Evolutionary conservation across 2,797 vertebrate genomes (phyloP).

Genomic region (Pygocentrus nattereri): DNA sequence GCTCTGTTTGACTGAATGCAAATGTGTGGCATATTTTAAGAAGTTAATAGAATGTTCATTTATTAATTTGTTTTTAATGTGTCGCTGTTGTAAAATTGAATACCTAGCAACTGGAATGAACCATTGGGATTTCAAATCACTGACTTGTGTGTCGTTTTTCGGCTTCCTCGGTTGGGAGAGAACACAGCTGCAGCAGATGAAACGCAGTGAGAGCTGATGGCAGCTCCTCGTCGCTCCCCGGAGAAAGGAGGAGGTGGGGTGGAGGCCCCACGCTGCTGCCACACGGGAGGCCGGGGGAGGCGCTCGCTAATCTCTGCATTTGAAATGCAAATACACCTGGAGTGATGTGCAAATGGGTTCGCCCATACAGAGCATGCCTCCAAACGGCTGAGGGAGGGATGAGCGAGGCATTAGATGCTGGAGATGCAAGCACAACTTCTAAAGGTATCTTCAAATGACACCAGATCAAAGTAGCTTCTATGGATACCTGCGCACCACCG

Average conservation of each 20-base stretch:
- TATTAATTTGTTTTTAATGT: background rate
- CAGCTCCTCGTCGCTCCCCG: background rate
- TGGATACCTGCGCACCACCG: background rate
- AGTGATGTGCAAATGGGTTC: constrained; percentile 42
- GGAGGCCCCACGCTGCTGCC: background rate
- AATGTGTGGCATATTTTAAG: too few species aligned
- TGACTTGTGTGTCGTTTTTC: background rate
- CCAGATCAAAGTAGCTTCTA: constrained; percentile 7
- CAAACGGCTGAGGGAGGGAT: constrained; percentile 7
- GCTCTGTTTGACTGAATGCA: too few species aligned
- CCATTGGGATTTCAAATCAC: background rate
- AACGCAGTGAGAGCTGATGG: constrained; percentile 1
- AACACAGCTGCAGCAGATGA: constrained; percentile 2
- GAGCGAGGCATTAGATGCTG: background rate
- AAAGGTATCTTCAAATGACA: background rate
- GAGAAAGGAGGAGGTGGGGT: constrained; percentile 7
- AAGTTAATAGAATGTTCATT: too few species aligned
- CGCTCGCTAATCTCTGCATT: constrained; percentile 34
- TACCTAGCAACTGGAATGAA: background rate
- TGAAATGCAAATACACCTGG: constrained; percentile 44
- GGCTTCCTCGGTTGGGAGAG: background rate
- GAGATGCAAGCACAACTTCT: background rate
- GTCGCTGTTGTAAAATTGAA: background rate
- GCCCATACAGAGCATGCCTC: constrained; percentile 9
- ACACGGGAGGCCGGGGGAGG: constrained; percentile 14